Evolutionary conservation across 2,113 vertebrate species (phyloP), one percentile per base, ranked within the genome.

Genomic region (Thinocorus orbignyianus): DNA sequence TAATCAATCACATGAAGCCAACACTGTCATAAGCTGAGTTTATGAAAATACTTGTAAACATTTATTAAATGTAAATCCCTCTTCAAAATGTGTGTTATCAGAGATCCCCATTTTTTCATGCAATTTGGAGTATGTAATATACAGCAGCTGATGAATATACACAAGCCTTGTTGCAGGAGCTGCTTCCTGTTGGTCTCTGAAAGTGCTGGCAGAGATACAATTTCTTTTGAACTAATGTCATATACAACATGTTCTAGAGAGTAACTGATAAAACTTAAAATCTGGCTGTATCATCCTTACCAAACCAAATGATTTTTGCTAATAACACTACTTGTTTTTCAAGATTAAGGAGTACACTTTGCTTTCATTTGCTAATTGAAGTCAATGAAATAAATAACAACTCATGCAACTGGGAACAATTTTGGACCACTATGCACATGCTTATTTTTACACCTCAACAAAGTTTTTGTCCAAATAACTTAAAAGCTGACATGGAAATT

Each of bases 61-160:
- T 98, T 98, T 98, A 98, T 98, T 98, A 98, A 98, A 98, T 98
- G 97, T 98, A 96, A 97, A 97, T 98, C 97, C 98, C 98, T 98
- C 98, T 98, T 96, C 92, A 95, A 96, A 97, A 93, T 54, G 65
- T 78, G 39, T 70, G 84, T 94, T 97, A 93, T 81, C 83, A 4
- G 93, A 91, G 71, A 97, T 91, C 69, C 54, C 60, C 57, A 86
- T 84, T 90, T 97, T 97, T 96, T 61, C 85, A 73, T 54, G 89
- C 90, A 95, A 96, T 97, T 95, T 95, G 90, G 94, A 96, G 86
- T 86, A 87, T 82, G 73, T 74, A 96, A 96, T 81, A 91, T 88
- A 78, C 64, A 86, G 74, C 28, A 84, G 82, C 72, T 92, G 96
- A 96, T 91, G 95, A 95, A 95, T 92, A 93, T 66, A 89, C 61